A percentile compares a stretch with the other conserved stretches of the same genome.
phyloP scores from a whole-genome alignment of 2,888 invertebrate species.

The Lapara coniferarum region DNA sequence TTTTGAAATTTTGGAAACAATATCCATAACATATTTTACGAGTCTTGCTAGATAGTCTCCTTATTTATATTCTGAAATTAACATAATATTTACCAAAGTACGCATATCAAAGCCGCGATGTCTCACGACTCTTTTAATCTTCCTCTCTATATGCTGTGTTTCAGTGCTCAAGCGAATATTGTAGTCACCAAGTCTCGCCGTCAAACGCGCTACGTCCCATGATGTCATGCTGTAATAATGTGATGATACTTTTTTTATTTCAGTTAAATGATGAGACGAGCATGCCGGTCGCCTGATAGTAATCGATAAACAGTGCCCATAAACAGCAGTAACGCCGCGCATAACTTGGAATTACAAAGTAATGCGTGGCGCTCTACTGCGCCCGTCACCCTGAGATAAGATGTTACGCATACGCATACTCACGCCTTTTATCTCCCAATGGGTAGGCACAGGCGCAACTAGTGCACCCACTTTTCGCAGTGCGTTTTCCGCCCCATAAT shows the following conservation, averaged over 20 bases:
- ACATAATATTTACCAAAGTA: slow-evolving; percentile 84
- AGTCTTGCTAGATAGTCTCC: background rate
- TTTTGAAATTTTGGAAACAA: no score
- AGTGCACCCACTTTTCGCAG: no score
- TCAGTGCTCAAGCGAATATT: slow-evolving; percentile 90
- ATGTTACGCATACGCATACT: no score
- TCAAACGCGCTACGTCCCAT: slow-evolving; percentile 93
- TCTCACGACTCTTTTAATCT: slow-evolving; percentile 92
- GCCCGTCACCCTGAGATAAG: no score
- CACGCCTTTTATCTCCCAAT: no score
- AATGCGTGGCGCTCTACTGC: background rate
- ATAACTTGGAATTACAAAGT: no score
- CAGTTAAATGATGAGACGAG: no score
- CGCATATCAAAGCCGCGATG: slow-evolving; percentile 93
- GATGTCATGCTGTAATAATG: slow-evolving; percentile 89
- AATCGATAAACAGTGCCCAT: no score
- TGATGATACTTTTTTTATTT: background rate
- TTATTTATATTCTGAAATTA: background rate
- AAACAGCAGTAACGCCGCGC: no score
- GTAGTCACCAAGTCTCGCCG: slow-evolving; percentile 92
- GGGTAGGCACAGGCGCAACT: no score
- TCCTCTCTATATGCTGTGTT: slow-evolving; percentile 89
- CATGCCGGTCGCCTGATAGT: no score
- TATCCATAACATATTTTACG: background rate
- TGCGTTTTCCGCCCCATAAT: no score